Evolutionary conservation across 2,888 invertebrate genomes (phyloP).

Genomic region (Eilema griseolum): DNA sequence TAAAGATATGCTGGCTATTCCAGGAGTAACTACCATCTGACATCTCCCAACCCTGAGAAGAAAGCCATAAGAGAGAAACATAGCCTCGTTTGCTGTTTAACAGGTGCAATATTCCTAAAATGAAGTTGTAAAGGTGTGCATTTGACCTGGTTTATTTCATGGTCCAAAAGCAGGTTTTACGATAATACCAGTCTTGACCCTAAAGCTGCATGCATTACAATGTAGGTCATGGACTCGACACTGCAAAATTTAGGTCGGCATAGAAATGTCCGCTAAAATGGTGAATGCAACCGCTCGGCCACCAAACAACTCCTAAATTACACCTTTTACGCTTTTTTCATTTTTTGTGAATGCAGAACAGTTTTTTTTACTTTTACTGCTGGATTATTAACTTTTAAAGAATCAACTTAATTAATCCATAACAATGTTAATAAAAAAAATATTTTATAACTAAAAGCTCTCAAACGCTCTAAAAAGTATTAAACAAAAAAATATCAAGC

Average conservation of each 20-base stretch:
- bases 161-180: slow-evolving; percentile 38
- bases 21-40: too few species aligned
- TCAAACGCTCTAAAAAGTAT: too few species aligned
- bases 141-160: slow-evolving; percentile 24
- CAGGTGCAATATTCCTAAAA: background rate
- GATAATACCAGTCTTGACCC: slow-evolving; percentile 55
- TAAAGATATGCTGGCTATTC: too few species aligned
- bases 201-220: slow-evolving; percentile 63
- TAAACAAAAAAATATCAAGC: too few species aligned
- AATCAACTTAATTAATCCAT: background rate
- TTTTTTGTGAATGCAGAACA: background rate
- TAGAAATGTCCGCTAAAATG: slow-evolving; percentile 41
- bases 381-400: background rate
- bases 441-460: too few species aligned
- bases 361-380: background rate
- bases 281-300: slow-evolving; percentile 23
- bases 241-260: slow-evolving; percentile 57
- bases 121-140: slow-evolving; percentile 10
- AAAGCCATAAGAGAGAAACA: too few species aligned
- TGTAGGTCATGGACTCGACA: slow-evolving; percentile 65
- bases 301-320: slow-evolving; percentile 27
- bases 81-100: too few species aligned
- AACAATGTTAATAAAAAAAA: too few species aligned
- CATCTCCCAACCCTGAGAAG: too few species aligned
- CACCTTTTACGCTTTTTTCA: slow-evolving; percentile 8